A percentile compares a stretch with the other conserved stretches of the same genome.
These are phyloP conservation scores for Procambarus clarkii DNA, from an alignment of 1,140 invertebrate genomes.

Conservation along the genomic window DNA sequence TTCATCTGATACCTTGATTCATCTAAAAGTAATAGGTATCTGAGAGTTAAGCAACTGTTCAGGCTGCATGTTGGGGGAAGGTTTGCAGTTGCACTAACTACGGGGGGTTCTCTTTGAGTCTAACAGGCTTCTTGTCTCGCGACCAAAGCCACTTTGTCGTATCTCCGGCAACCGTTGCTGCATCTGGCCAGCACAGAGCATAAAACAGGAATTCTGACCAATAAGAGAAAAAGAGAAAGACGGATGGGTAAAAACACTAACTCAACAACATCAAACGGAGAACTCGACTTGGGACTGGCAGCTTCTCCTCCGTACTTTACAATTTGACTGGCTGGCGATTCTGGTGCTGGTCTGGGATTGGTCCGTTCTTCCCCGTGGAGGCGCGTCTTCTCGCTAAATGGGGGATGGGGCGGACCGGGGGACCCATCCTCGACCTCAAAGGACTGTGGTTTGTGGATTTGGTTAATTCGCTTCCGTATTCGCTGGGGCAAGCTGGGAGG, in stretches of 20 bases:
- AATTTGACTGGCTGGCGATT: slow-evolving; percentile 24
- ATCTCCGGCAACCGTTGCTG: background rate
- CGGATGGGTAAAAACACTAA: slow-evolving; percentile 36
- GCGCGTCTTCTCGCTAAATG: background rate
- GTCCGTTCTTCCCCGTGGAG: slow-evolving; percentile 31
- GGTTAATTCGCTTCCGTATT: slow-evolving; percentile 63
- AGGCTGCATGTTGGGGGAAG: too few species aligned
- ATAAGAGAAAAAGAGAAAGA: slow-evolving; percentile 6
- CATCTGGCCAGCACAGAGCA: background rate
- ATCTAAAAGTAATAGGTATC: too few species aligned
- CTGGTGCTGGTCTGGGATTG: slow-evolving; percentile 10
- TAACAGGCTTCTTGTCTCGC: too few species aligned
- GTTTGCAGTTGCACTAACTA: too few species aligned
- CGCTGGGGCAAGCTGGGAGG: slow-evolving; percentile 50
- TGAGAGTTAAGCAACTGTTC: too few species aligned
- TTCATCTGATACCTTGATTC: too few species aligned
- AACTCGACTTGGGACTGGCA: slow-evolving; percentile 53
- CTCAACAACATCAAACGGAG: slow-evolving; percentile 61
- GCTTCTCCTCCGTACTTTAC: slow-evolving; percentile 63
- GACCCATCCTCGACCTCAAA: slow-evolving; percentile 58
- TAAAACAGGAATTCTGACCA: background rate
- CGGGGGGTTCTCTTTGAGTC: too few species aligned
- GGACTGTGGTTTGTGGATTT: slow-evolving; percentile 63
- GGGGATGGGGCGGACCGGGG: slow-evolving; percentile 34
- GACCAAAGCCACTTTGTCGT: background rate